These are phyloP conservation scores for Zophobas morio DNA, from an alignment of 1,140 invertebrate genomes.

Conservation along the genomic window DNA sequence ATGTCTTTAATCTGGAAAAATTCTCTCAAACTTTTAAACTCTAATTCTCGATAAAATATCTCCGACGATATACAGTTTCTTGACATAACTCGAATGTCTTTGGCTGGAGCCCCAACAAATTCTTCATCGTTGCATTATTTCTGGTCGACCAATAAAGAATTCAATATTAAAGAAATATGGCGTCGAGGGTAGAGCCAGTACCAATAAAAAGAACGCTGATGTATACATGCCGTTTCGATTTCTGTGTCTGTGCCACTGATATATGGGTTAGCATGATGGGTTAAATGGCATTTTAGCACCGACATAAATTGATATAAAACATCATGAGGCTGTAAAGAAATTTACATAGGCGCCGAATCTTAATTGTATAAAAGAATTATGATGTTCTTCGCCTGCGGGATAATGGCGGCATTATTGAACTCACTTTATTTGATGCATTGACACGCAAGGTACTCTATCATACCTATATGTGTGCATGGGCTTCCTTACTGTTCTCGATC, in stretches of 20 bases:
- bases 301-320: slow-evolving; percentile 45
- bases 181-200: slow-evolving; percentile 17
- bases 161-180: slow-evolving; percentile 41
- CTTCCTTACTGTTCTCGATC: not conserved
- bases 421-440: slow-evolving; percentile 26
- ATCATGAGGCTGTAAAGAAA: slow-evolving; percentile 32
- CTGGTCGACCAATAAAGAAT: slow-evolving; percentile 28
- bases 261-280: slow-evolving; percentile 22
- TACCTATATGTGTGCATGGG: not conserved
- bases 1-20: too few relatives aligned
- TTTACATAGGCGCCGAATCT: slow-evolving; percentile 46
- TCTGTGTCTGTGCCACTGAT: slow-evolving; percentile 14
- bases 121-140: slow-evolving; percentile 34
- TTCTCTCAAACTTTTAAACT: too few relatives aligned
- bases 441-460: slow-evolving; percentile 22
- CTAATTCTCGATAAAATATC: not conserved
- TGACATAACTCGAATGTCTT: not conserved
- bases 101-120: slow-evolving; percentile 10
- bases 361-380: slow-evolving; percentile 44
- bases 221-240: slow-evolving; percentile 31
- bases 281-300: slow-evolving; percentile 47
- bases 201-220: slow-evolving; percentile 40
- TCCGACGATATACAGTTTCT: not conserved
- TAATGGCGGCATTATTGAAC: slow-evolving; percentile 38
- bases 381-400: slow-evolving; percentile 23